A percentile compares a stretch with the other conserved stretches of the same genome.
Conservation (phyloP, 2,888 invertebrate genomes). For the Rosalia funebris region DNA sequence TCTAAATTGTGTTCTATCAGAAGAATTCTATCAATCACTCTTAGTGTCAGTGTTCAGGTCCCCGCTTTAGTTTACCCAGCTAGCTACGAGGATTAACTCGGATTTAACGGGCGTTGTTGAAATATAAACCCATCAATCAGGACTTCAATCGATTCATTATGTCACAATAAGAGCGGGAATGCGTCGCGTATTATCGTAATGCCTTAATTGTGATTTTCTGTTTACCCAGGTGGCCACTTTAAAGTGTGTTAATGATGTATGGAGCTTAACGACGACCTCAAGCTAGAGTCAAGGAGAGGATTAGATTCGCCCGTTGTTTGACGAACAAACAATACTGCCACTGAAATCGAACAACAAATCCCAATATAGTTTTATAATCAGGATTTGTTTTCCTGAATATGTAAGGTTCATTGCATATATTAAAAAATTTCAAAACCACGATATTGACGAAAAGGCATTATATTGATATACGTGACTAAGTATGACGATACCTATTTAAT, state of each 20-base stretch:
- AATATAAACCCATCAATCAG: slow-evolving; percentile 63
- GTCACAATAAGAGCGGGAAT: slow-evolving; percentile 26
- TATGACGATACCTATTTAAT: no score
- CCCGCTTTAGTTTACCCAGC: slow-evolving; percentile 40
- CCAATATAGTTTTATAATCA: no score
- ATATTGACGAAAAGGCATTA: no score
- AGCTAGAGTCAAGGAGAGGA: slow-evolving; percentile 1
- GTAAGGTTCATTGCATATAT: no score
- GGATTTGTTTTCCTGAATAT: no score
- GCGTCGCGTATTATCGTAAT: slow-evolving; percentile 12
- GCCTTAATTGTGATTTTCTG: slow-evolving; percentile 3
- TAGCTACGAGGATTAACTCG: slow-evolving; percentile 53
- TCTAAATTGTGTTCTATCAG: slow-evolving; percentile 53
- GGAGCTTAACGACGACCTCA: not conserved
- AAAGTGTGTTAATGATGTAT: slow-evolving; percentile 5
- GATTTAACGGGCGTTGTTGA: slow-evolving; percentile 56
- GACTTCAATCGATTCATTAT: slow-evolving; percentile 36
- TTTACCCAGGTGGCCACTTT: slow-evolving; percentile 24
- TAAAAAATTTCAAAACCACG: no score
- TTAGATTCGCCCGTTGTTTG: slow-evolving; percentile 4
- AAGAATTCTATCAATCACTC: slow-evolving; percentile 63
- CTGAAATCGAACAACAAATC: no score
- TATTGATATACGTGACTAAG: no score
- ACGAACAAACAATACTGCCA: slow-evolving; percentile 9
- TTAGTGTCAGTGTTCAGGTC: slow-evolving; percentile 60